A percentile compares a stretch with the other conserved stretches of the same genome.
phyloP scores from a whole-genome alignment of 2,113 vertebrate genomes.

The Percopsis transmontana region DNA sequence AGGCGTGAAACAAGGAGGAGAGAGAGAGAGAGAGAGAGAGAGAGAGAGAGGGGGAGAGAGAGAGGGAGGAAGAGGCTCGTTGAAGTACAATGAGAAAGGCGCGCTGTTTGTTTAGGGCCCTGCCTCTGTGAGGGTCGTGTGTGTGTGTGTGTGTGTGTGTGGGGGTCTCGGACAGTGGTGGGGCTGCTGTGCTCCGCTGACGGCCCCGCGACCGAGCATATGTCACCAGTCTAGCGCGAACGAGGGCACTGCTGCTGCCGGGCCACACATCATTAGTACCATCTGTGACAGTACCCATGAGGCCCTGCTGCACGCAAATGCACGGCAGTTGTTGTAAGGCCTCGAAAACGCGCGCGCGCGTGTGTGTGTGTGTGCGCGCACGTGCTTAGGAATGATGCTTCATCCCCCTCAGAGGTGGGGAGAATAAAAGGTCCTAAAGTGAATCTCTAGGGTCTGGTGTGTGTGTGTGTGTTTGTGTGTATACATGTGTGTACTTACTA shows the following conservation, averaged over 20 bases:
- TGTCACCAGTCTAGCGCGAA: slow-evolving; percentile 72
- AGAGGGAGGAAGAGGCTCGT: slow-evolving; percentile 55
- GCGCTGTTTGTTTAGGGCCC: slow-evolving; percentile 30
- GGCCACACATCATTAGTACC: slow-evolving; percentile 74
- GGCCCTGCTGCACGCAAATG: slow-evolving; percentile 54
- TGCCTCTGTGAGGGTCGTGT: slow-evolving; percentile 37
- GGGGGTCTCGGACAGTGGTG: slow-evolving; percentile 52
- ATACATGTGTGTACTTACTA: not conserved
- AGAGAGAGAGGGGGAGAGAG: slow-evolving; percentile 17
- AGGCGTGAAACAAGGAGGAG: slow-evolving; percentile 58
- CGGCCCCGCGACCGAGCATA: slow-evolving; percentile 72
- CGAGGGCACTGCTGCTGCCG: slow-evolving; percentile 58
- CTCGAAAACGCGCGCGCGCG: not conserved
- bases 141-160: slow-evolving; percentile 38
- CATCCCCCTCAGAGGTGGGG: too few species aligned
- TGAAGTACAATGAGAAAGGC: slow-evolving; percentile 56
- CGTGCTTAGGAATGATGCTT: not conserved
- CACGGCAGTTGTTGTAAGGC: slow-evolving; percentile 29
- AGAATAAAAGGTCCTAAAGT: not conserved
- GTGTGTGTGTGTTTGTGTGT: not conserved
- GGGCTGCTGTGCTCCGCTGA: slow-evolving; percentile 57
- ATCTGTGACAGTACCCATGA: slow-evolving; percentile 78
- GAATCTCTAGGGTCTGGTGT: not conserved
- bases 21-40: slow-evolving; percentile 12
- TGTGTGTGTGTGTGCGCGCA: not conserved